Base-by-base conservation (phyloP, 2,113 vertebrate species). In the Pseudopodoces humilis region DNA sequence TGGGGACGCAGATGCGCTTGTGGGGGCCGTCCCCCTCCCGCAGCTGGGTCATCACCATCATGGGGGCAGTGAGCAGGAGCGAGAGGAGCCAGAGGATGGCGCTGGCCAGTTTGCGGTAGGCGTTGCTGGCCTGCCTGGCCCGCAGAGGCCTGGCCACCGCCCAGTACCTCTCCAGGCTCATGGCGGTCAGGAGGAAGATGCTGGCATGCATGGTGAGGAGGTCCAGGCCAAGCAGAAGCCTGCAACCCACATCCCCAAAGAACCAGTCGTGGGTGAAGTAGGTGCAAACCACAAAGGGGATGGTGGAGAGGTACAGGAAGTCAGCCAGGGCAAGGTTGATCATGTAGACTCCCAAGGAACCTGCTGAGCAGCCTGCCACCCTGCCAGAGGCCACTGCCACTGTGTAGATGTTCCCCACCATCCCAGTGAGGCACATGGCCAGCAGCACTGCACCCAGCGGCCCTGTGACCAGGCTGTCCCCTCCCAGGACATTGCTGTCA, bases 181-280 rank as follows among this genome's bases (percentile, higher is more conserved):
- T 99, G 31, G 98, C 96, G 0, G 98, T 98, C 94, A 99, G 76
- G 4, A 98, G 96, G 86, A 98, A 99, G 91, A 99, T 98, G 72
- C 98, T 99, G 77, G 98, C 97, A 0, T 99, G 98, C 98, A 98
- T 99, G 74, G 99, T 98, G 85, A 99, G 98, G 50, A 99, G 98
- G 84, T 99, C 99, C 15, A 99, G 97, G 67, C 98, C 99, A 53
- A 99, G 96, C 46, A 99, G 95, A 88, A 99, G 62, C 63, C 98
- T 98, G 88, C 98, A 99, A 59, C 98, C 98, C 4, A 97, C 74
- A 8, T 99, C 98, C 3, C 98, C 98, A 1, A 99, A 99, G 92
- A 98, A 97, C 98, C 99, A 99, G 92, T 99, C 96, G 0, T 97
- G 98, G 60, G 97, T 96, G 0, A 99, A 98, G 91, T 98, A 99